Conservation (phyloP, 2,113 vertebrate species). For the Cryptomyrus ogoouensis region DNA sequence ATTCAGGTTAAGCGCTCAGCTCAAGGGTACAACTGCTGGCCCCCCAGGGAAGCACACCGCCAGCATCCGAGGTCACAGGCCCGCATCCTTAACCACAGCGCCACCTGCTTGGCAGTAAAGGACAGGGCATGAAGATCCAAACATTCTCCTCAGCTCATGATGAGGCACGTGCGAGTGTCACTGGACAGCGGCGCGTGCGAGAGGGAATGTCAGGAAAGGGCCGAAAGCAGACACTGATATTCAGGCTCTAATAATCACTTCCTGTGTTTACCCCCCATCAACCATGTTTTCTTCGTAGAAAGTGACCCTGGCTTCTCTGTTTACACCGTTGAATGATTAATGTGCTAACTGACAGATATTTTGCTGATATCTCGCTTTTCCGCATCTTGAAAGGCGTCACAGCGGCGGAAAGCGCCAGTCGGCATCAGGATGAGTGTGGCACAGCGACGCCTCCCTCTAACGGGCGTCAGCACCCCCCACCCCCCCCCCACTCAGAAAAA, state of each 20-base stretch:
- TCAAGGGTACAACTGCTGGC: neutral
- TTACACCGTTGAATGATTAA: conserved; percentile 12
- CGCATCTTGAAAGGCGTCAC: neutral
- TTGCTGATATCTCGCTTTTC: conserved; percentile 13
- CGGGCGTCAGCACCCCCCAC: neutral
- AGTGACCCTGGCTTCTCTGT: conserved; percentile 9
- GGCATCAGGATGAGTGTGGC: neutral
- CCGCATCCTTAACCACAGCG: neutral
- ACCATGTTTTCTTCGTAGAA: neutral
- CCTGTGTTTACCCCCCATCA: neutral
- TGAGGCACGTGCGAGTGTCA: neutral
- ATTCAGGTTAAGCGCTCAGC: neutral
- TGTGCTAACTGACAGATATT: neutral
- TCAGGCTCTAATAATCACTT: neutral
- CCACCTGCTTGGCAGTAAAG: neutral
- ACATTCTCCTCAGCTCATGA: neutral
- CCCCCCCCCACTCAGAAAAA: neutral
- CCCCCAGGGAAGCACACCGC: neutral
- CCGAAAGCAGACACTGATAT: neutral
- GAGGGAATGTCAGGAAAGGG: neutral
- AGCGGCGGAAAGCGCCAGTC: neutral
- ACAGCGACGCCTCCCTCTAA: too few relatives aligned
- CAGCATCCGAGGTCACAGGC: neutral
- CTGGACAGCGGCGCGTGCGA: neutral
- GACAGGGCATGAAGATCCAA: neutral